Evolutionary conservation across 1,140 invertebrate species (phyloP).

Genomic region (Rhynchophorus ferrugineus): DNA sequence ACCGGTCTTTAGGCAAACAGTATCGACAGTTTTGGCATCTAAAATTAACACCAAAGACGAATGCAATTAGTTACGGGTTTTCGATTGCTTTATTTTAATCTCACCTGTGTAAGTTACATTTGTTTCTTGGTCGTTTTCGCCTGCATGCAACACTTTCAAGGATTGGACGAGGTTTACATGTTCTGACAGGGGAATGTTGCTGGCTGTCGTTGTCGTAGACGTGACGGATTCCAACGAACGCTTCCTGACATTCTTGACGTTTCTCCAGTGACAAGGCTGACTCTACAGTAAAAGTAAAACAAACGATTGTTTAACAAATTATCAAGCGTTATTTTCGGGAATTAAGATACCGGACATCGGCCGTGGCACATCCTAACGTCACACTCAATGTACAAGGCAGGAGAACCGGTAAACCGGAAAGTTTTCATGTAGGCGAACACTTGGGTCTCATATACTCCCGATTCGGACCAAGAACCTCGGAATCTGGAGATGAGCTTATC

Average conservation of each 20-base stretch:
- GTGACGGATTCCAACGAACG: constrained; percentile 43
- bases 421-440: constrained; percentile 94
- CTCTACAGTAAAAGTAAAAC: constrained; percentile 55
- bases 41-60: constrained; percentile 4
- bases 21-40: constrained; percentile 40
- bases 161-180: constrained; percentile 86
- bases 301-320: neutral
- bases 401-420: constrained; percentile 87
- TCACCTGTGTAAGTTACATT: constrained; percentile 29
- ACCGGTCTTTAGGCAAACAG: constrained; percentile 68
- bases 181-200: constrained; percentile 56
- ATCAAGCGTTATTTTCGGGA: neutral
- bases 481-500: constrained; percentile 89
- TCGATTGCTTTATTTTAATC: no score
- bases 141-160: constrained; percentile 76
- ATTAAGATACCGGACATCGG: constrained; percentile 66
- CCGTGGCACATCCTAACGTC: constrained; percentile 93
- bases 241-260: constrained; percentile 68
- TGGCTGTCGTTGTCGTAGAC: constrained; percentile 34
- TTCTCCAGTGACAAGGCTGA: constrained; percentile 88
- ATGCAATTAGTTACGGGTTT: neutral
- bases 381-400: constrained; percentile 89
- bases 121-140: constrained; percentile 57
- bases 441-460: constrained; percentile 84
- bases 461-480: constrained; percentile 83